These are phyloP conservation scores for Streptopelia turtur DNA, from an alignment of 2,797 vertebrate genomes.

Conservation along the genomic window DNA sequence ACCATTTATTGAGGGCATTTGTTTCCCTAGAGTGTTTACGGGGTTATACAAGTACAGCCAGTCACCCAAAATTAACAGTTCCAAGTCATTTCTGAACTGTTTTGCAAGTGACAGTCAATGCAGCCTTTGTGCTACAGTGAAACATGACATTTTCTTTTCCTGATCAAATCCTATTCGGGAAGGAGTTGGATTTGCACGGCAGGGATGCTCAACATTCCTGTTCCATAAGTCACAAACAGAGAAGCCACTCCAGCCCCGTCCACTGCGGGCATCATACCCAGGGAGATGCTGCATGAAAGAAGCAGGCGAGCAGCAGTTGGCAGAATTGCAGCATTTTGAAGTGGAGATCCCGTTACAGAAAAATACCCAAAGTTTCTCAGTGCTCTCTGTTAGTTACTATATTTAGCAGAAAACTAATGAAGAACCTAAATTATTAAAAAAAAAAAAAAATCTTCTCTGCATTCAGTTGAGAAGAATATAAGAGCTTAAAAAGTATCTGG, in stretches of 20 bases:
- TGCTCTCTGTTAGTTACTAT: background rate
- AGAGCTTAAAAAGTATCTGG: background rate
- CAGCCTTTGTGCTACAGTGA: background rate
- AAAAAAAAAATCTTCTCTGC: background rate
- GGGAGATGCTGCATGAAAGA: background rate
- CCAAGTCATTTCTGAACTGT: background rate
- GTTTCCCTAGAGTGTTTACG: background rate
- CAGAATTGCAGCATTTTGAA: background rate
- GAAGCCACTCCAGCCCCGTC: background rate
- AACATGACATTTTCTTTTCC: background rate
- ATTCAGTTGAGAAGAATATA: background rate
- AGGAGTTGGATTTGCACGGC: accelerated
- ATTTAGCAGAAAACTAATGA: background rate
- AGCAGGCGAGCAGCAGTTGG: background rate
- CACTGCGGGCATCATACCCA: background rate
- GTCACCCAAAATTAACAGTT: background rate
- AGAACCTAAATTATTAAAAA: background rate
- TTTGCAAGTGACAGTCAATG: background rate
- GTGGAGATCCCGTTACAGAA: background rate
- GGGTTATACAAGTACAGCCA: background rate
- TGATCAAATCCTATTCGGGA: background rate
- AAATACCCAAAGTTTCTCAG: background rate
- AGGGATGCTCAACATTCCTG: background rate
- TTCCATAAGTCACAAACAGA: background rate
- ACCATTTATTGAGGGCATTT: background rate